A percentile compares a stretch with the other conserved stretches of the same genome.
Evolutionary conservation across 2,888 invertebrate species (phyloP).

Genomic region (Arenicola marina): DNA sequence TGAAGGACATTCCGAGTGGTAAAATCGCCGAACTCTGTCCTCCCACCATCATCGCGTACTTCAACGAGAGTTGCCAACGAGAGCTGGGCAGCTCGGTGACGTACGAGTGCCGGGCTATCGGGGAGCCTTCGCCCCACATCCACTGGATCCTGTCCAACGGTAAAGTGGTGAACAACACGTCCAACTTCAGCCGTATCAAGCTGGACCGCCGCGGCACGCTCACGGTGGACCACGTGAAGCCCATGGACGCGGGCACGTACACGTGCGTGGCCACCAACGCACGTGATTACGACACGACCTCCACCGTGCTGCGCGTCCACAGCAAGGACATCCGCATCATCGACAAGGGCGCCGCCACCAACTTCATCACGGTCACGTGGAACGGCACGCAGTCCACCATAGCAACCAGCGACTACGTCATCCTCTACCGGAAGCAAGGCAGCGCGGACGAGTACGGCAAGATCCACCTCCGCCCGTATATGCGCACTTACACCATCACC

Average conservation of each 20-base stretch:
- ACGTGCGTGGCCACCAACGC: conserved; percentile 60
- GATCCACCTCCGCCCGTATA: conserved; percentile 44
- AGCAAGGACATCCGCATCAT: conserved; percentile 4
- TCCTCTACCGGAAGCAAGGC: conserved; percentile 51
- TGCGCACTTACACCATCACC: conserved; percentile 59
- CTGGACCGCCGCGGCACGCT: conserved; percentile 41
- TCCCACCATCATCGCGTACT: conserved; percentile 50
- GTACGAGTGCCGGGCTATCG: conserved; percentile 62
- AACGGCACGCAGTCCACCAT: conserved; percentile 18
- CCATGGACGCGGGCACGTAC: conserved; percentile 60
- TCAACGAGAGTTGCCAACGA: conserved; percentile 43
- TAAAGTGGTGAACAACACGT: conserved; percentile 45
- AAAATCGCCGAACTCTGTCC: conserved; percentile 38
- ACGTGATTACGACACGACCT: conserved; percentile 47
- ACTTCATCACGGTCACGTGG: conserved; percentile 19
- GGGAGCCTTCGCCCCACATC: conserved; percentile 59
- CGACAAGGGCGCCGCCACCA: conserved; percentile 6
- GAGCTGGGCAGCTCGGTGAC: conserved; percentile 55
- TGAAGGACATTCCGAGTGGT: not conserved
- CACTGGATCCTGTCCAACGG: conserved; percentile 61
- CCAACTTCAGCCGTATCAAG: conserved; percentile 46
- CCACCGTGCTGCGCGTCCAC: conserved; percentile 53
- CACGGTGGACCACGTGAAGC: conserved; percentile 22
- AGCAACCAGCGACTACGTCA: conserved; percentile 15
- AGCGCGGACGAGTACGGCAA: conserved; percentile 10